Base-by-base conservation (phyloP, 2,113 vertebrate species). In the Marmota flaviventris region DNA sequence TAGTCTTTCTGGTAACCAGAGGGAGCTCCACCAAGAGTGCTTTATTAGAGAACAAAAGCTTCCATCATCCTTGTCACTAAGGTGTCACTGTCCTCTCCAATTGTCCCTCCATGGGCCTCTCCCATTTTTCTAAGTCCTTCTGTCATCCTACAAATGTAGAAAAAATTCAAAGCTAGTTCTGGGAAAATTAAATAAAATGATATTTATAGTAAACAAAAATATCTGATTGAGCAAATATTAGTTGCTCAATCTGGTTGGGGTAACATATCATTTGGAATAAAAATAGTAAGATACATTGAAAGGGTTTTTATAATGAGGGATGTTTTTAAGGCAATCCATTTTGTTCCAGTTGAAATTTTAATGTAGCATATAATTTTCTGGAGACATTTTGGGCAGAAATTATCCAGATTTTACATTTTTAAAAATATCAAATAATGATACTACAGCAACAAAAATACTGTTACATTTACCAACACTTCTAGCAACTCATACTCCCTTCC, bases 231-330 rank as follows among this genome's bases (percentile, higher is more conserved):
- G 61, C 61, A 63, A 63, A 63, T 63, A 25, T 5, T 82, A 73
- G 76, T 81, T 69, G 12, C 24, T 82, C 39, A 85, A 76, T 18
- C 4, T 88, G 29, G 63, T 61, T 86, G 27, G 0, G 27, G 0
- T 89, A 91, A 89, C 5, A 70, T 17, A 42, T 7, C 72, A 78
- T 29, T 82, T 92, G n/a, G 58, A 93, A 86, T 79, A 89, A 91
- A 92, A 91, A 85, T 8, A 78, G 18, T 79, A 79, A 75, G 5
- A 51, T 76, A 34, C 11, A 37, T 16, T 79, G 29, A n/a, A 72
- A 70, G 11, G 8, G 29, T 67, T 96, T 77, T 85, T 95, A 42
- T 3, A 48, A 42, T 56, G 13, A 85, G 70, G 45, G 32, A 63
- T 95, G 7, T 14, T 88, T 97, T 77, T 79, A 34, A 81, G 85